Percentiles rank a stretch among this genome's conserved stretches.
Conservation (phyloP, 2,113 vertebrate species). For the Capreolus pygargus region DNA sequence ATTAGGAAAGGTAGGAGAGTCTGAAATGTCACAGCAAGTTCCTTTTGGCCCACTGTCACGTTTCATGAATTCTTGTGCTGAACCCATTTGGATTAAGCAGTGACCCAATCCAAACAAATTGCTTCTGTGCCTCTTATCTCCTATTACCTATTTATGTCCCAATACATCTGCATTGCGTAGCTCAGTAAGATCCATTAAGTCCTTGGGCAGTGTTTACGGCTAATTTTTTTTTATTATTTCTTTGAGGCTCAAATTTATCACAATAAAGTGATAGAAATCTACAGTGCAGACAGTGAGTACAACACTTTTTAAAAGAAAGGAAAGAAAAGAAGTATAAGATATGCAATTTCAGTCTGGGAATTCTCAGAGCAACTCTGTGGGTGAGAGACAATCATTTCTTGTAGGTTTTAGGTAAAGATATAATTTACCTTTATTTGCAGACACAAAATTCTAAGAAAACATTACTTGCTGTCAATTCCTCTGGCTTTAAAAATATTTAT, state of each 20-base stretch:
- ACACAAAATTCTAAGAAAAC: conserved; percentile 67
- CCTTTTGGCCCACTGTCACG: conserved; percentile 75
- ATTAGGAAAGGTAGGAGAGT: conserved; percentile 78
- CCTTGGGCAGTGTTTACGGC: conserved; percentile 72
- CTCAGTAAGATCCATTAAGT: conserved; percentile 76
- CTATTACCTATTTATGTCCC: conserved; percentile 63
- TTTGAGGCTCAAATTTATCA: conserved; percentile 59
- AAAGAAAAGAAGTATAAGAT: not conserved
- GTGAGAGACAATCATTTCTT: conserved; percentile 42
- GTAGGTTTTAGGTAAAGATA: conserved; percentile 65
- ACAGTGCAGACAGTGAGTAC: not conserved
- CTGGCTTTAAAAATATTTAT: conserved; percentile 68
- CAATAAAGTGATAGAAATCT: conserved; percentile 48
- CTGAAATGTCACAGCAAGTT: conserved; percentile 78
- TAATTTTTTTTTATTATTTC: conserved; percentile 65
- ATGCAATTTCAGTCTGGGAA: not conserved
- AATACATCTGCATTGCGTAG: conserved; percentile 68
- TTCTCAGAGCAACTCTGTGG: not conserved
- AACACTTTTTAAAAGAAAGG: not conserved
- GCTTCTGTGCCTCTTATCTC: conserved; percentile 45
- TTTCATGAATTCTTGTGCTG: conserved; percentile 75
- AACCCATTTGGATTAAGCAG: conserved; percentile 67
- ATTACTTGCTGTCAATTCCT: conserved; percentile 54
- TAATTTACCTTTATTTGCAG: conserved; percentile 70
- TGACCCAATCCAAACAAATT: conserved; percentile 57